A percentile compares a stretch with the other conserved stretches of the same genome.
phyloP scores from a whole-genome alignment of 2,113 vertebrate genomes.

The Entosphenus tridentatus region DNA sequence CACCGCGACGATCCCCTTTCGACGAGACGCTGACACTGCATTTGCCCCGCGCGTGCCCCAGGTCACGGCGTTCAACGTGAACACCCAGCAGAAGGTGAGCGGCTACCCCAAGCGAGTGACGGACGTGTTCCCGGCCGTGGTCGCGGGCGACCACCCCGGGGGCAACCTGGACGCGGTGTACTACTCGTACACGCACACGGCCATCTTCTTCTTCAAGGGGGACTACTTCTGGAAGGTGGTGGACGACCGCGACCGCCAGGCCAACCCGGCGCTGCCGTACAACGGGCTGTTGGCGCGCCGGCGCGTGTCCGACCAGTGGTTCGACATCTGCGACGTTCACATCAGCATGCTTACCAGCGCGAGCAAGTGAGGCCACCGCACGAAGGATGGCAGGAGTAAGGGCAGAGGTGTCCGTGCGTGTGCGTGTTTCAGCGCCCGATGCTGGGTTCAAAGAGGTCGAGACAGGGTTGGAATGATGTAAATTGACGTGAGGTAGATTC shows the following conservation, averaged over 20 bases:
- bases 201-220: constrained; percentile 13
- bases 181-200: constrained; percentile 11
- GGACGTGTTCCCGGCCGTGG: constrained; percentile 12
- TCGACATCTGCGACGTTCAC: constrained; percentile 15
- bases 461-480: too few relatives aligned
- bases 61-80: constrained; percentile 14
- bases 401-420: too few relatives aligned
- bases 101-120: constrained; percentile 12
- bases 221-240: constrained; percentile 14
- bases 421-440: too few relatives aligned
- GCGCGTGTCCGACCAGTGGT: constrained; percentile 13
- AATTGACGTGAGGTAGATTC: too few relatives aligned
- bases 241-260: constrained; percentile 9
- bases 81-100: constrained; percentile 9
- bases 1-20: too few relatives aligned
- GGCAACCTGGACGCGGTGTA: constrained; percentile 12
- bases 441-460: too few relatives aligned
- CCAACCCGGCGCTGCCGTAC: constrained; percentile 9
- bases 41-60: neutral
- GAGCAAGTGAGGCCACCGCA: neutral
- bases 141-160: constrained; percentile 11
- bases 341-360: constrained; percentile 11
- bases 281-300: constrained; percentile 11
- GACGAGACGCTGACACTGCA: too few relatives aligned
- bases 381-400: too few relatives aligned